Conservation (phyloP, 2,888 invertebrate species). For the Leptopterna dolabrata region DNA sequence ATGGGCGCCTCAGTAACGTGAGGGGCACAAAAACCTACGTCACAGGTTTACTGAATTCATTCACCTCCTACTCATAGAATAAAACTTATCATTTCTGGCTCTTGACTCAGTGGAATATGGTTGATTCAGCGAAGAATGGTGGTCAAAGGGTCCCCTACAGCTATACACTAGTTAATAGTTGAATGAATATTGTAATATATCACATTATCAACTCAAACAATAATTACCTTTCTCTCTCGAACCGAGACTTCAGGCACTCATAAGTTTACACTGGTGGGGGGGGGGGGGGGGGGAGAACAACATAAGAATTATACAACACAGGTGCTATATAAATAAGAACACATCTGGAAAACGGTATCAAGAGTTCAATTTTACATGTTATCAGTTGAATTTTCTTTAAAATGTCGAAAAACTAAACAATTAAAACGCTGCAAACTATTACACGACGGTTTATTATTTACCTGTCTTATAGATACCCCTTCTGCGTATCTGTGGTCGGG, state of each 20-base stretch:
- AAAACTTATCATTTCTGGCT: neutral
- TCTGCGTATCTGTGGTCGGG: too few relatives aligned
- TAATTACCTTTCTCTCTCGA: neutral
- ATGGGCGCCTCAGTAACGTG: neutral
- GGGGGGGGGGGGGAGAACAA: too few relatives aligned
- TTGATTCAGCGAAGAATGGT: neutral
- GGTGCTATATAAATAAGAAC: too few relatives aligned
- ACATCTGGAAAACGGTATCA: too few relatives aligned
- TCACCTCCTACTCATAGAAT: neutral
- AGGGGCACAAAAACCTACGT: neutral
- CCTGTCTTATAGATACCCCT: too few relatives aligned
- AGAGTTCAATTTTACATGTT: too few relatives aligned
- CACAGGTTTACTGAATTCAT: slow-evolving; percentile 16
- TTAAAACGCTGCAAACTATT: too few relatives aligned
- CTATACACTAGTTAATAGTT: neutral
- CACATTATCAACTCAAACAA: neutral
- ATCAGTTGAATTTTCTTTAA: too few relatives aligned
- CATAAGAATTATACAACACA: too few relatives aligned
- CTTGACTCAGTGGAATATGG: neutral
- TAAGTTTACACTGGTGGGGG: too few relatives aligned
- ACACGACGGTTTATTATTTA: too few relatives aligned
- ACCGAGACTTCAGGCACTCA: neutral
- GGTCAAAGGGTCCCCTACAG: neutral
- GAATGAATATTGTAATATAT: neutral
- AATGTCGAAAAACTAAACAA: too few relatives aligned